These are phyloP conservation scores for Semaprochilodus insignis DNA, from an alignment of 2,797 vertebrate genomes.

Conservation along the genomic window DNA sequence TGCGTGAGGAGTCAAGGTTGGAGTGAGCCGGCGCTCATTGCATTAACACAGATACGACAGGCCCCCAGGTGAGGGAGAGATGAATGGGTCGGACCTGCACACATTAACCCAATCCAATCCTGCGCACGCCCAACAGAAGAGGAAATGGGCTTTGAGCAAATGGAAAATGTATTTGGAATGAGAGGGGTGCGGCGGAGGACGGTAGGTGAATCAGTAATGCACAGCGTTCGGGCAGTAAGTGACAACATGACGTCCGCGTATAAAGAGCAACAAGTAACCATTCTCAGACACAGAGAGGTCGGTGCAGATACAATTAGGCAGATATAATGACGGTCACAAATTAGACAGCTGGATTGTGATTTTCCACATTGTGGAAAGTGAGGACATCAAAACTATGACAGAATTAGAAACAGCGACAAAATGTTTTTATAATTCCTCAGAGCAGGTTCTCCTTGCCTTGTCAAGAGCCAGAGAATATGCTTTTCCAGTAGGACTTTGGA, in stretches of 20 bases:
- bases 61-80: slow-evolving; percentile 58
- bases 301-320: neutral
- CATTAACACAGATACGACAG: slow-evolving; percentile 59
- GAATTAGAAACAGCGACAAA: too few species aligned
- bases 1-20: slow-evolving; percentile 47
- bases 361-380: too few species aligned
- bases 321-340: neutral
- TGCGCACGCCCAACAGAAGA: slow-evolving; percentile 41
- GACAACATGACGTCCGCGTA: slow-evolving; percentile 1
- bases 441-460: too few species aligned
- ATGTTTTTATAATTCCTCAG: too few species aligned
- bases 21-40: slow-evolving; percentile 39
- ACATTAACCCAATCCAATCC: slow-evolving; percentile 60
- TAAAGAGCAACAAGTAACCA: slow-evolving; percentile 25
- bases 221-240: slow-evolving; percentile 8
- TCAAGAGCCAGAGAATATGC: too few species aligned
- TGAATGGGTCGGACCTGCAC: slow-evolving; percentile 57
- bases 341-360: neutral
- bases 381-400: too few species aligned
- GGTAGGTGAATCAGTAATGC: slow-evolving; percentile 54
- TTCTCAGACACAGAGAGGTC: neutral
- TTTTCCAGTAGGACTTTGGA: too few species aligned
- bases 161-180: slow-evolving; percentile 58
- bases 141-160: slow-evolving; percentile 60
- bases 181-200: slow-evolving; percentile 32